phyloP scores from a whole-genome alignment of 2,113 vertebrate genomes.

The Epinephelus moara region DNA sequence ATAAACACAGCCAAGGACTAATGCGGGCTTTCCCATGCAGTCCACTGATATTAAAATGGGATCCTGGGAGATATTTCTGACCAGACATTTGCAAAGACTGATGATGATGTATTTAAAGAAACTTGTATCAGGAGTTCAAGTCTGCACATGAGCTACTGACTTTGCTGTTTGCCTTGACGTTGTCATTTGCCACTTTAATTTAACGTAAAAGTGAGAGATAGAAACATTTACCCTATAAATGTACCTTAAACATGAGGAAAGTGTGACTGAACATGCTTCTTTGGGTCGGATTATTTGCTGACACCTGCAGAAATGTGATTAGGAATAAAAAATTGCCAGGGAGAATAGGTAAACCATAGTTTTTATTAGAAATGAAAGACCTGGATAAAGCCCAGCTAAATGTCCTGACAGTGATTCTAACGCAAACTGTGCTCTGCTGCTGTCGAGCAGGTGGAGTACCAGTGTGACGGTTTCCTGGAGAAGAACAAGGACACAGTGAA shows the following conservation, averaged over 20 bases:
- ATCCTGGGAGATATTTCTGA: not conserved
- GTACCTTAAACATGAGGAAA: not conserved
- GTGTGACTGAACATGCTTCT: not conserved
- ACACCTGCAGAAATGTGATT: not conserved
- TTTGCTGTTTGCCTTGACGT: too few relatives aligned
- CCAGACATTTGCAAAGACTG: constrained; percentile 5
- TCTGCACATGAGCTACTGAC: not conserved
- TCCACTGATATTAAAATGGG: constrained; percentile 20
- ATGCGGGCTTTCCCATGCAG: constrained; percentile 2
- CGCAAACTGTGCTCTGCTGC: constrained; percentile 20
- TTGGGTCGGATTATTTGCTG: not conserved
- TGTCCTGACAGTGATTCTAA: not conserved
- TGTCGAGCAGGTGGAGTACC: constrained; percentile 93
- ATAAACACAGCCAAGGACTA: constrained; percentile 18
- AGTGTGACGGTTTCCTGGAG: constrained; percentile 97
- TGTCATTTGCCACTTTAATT: not conserved
- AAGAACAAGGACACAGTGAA: constrained; percentile 99
- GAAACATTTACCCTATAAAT: not conserved
- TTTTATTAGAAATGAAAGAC: not conserved
- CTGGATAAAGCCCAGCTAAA: not conserved
- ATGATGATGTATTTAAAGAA: constrained; percentile 3
- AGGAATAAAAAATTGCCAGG: not conserved
- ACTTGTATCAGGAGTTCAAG: not conserved
- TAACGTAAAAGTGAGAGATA: not conserved
- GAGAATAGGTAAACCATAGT: not conserved